Evolutionary conservation across 2,797 vertebrate species (phyloP), one percentile per base, ranked within the genome.

Genomic region (Sebastes trivittatus): DNA sequence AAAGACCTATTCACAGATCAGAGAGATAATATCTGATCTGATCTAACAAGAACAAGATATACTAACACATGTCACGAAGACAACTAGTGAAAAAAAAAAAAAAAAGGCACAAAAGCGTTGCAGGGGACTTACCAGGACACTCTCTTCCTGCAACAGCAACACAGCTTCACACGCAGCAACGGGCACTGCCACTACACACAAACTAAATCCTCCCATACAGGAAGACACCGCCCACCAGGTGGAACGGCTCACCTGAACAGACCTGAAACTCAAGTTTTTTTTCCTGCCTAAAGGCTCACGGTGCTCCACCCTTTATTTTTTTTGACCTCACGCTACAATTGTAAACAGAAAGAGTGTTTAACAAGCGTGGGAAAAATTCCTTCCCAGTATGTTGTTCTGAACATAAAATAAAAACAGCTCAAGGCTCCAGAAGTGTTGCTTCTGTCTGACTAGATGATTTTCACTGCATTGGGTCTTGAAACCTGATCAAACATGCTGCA

Each of bases 251-350:
- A 94, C 88, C 93, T 94, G 88, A 88, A 86, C 88, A 67, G 87
- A 95, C 93, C 92, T 91, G 93, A 93, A 92, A 92, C 81, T 79
- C 93, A 0, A 80, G 93, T 94, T 93, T 68, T 2, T 30, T 72
- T 65, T 10, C 11, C 65, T 64, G 65, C 64, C 76, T 56, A 7
- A 14, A 74, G 78, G 46, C 52, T 64, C 56, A 18, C 32, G 4
- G 34, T 1, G 34, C 84, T 76, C 77, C 90, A 11, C 91, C 92
- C 68, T 83, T 42, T 80, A 70, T 59, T 11, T 11, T 64, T 20
- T 64, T 23, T 7, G 1, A 62, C 54, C 32, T 71, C 70, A 63
- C 55, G 23, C 74, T 72, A 65, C 64, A 68, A 46, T 29, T n/a
- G 64, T 63, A 81, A 89, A 80, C 66, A 89, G n/a, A 70, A 14